A percentile compares a stretch with the other conserved stretches of the same genome.
Evolutionary conservation across 2,113 vertebrate genomes (phyloP).

Genomic region (Fregetta grallaria): DNA sequence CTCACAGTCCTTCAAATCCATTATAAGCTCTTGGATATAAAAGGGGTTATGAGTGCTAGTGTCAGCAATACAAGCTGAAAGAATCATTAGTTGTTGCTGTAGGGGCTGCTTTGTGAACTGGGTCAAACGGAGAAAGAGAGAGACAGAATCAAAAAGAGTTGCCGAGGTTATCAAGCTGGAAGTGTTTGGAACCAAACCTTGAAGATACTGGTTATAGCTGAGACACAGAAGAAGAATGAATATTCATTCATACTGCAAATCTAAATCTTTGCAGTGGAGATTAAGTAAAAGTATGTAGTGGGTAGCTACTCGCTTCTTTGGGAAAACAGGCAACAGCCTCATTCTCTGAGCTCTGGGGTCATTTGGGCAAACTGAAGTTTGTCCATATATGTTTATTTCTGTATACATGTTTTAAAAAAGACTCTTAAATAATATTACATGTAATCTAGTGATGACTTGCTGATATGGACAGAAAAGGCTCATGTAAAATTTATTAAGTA

Average conservation of each 20-base stretch:
- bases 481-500: neutral
- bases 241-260: neutral
- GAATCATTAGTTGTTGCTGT: neutral
- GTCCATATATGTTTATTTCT: neutral
- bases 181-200: neutral
- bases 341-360: neutral
- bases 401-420: neutral
- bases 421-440: neutral
- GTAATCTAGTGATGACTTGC: neutral
- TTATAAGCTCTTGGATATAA: neutral
- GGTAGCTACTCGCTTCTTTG: neutral
- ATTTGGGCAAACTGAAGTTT: neutral
- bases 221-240: neutral
- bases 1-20: neutral
- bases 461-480: neutral
- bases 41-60: neutral
- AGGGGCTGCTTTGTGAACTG: neutral
- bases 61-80: neutral
- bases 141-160: neutral
- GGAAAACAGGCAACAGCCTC: rapidly evolving
- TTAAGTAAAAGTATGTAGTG: neutral
- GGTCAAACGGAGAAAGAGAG: neutral
- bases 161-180: neutral
- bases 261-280: neutral
- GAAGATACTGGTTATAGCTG: neutral